These are phyloP conservation scores for Gorsachius goisagi DNA, from an alignment of 2,113 vertebrate genomes.

Conservation along the genomic window DNA sequence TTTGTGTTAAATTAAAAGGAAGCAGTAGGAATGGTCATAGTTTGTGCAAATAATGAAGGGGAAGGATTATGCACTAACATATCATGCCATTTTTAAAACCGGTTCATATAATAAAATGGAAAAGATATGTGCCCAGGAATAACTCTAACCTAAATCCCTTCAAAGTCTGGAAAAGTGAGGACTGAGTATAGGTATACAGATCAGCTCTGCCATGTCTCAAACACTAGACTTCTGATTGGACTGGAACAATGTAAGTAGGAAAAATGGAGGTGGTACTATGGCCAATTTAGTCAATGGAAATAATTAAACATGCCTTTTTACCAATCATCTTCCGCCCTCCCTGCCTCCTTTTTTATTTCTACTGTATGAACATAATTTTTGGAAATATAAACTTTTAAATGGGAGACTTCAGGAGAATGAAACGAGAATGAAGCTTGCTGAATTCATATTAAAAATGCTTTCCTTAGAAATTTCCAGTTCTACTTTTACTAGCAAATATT, in stretches of 20 bases:
- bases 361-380: background rate
- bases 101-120: background rate
- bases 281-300: background rate
- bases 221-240: background rate
- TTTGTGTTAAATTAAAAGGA: background rate
- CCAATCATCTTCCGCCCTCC: rapidly evolving
- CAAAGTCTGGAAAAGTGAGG: background rate
- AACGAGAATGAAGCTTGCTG: background rate
- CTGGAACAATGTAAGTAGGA: background rate
- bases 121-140: background rate
- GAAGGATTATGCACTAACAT: background rate
- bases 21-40: background rate
- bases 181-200: background rate
- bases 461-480: background rate
- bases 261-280: background rate
- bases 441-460: background rate
- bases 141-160: background rate
- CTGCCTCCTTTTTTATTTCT: background rate
- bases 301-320: background rate
- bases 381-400: background rate
- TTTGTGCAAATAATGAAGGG: background rate
- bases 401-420: background rate
- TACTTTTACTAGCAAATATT: background rate
- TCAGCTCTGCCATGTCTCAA: background rate
- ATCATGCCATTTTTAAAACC: background rate